A percentile compares a stretch with the other conserved stretches of the same genome.
Conservation (phyloP, 2,113 vertebrate genomes). For the Pogonocichla stellata region DNA sequence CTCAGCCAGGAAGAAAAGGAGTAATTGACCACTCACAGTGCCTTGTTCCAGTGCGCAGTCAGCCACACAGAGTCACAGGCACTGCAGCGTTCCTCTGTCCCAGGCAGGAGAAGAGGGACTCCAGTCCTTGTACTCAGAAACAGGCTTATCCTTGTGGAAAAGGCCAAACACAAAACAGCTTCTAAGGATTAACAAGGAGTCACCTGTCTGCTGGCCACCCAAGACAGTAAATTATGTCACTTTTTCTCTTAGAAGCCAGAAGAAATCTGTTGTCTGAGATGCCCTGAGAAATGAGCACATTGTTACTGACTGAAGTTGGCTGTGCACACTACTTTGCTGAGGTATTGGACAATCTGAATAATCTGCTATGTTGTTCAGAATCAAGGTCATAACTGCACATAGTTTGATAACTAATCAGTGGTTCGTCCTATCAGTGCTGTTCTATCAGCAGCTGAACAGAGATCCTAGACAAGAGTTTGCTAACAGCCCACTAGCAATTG, state of each 20-base stretch:
- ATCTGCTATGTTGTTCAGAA: not conserved
- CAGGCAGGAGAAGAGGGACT: not conserved
- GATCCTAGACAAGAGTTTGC: conserved; percentile 4
- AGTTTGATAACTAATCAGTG: not conserved
- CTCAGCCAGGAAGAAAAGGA: not conserved
- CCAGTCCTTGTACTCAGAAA: not conserved
- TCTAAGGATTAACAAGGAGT: not conserved
- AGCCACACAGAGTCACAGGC: not conserved
- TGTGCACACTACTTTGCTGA: not conserved
- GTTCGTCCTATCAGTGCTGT: not conserved
- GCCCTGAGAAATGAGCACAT: not conserved
- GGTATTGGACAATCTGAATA: not conserved
- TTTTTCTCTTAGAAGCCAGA: not conserved
- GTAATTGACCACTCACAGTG: rapidly evolving
- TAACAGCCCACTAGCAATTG: conserved; percentile 64
- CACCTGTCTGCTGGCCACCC: not conserved
- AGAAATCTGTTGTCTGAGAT: not conserved
- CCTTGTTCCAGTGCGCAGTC: rapidly evolving
- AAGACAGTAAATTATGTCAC: not conserved
- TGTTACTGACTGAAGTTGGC: not conserved
- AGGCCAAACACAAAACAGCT: not conserved
- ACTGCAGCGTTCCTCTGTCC: not conserved
- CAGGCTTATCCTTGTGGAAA: not conserved
- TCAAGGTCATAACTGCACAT: not conserved
- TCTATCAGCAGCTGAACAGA: not conserved